Conservation (phyloP, 2,888 invertebrate species). For the Odontothrips loti region DNA sequence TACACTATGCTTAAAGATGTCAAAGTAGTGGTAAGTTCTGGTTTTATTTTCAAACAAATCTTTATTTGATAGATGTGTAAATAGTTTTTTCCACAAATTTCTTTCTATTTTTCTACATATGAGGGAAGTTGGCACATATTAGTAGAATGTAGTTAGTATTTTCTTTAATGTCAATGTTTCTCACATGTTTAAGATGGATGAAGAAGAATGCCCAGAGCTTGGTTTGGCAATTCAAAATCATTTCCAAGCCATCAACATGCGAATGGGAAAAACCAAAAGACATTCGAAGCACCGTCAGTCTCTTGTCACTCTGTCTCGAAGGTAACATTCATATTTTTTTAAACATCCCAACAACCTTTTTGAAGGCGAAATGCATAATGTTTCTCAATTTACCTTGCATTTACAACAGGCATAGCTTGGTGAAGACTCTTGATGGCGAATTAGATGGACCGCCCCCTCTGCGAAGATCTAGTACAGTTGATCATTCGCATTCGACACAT, state of each 20-base stretch:
- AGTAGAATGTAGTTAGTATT: neutral
- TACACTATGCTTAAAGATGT: constrained; percentile 73
- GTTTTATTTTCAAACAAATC: constrained; percentile 18
- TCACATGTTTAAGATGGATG: constrained; percentile 59
- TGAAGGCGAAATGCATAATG: neutral
- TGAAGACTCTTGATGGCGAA: constrained; percentile 71
- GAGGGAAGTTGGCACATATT: too few species aligned
- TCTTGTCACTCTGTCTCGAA: constrained; percentile 73
- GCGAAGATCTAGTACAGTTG: constrained; percentile 51
- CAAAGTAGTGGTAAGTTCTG: constrained; percentile 61
- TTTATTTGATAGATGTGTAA: constrained; percentile 10
- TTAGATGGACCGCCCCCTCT: constrained; percentile 69
- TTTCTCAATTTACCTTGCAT: neutral
- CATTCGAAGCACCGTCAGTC: constrained; percentile 82
- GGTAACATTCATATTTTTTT: constrained; percentile 44
- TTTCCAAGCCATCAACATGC: constrained; percentile 79
- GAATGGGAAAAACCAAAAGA: constrained; percentile 61
- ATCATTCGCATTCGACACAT: constrained; percentile 41
- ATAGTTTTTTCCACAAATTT: constrained; percentile 17
- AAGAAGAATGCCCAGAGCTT: constrained; percentile 80
- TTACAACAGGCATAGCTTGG: constrained; percentile 62
- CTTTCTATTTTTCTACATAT: constrained; percentile 7
- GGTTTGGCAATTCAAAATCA: constrained; percentile 84
- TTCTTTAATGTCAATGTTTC: constrained; percentile 6
- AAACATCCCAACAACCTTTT: neutral